Evolutionary conservation across 2,113 vertebrate species (phyloP).

Genomic region (Orycteropus afer): DNA sequence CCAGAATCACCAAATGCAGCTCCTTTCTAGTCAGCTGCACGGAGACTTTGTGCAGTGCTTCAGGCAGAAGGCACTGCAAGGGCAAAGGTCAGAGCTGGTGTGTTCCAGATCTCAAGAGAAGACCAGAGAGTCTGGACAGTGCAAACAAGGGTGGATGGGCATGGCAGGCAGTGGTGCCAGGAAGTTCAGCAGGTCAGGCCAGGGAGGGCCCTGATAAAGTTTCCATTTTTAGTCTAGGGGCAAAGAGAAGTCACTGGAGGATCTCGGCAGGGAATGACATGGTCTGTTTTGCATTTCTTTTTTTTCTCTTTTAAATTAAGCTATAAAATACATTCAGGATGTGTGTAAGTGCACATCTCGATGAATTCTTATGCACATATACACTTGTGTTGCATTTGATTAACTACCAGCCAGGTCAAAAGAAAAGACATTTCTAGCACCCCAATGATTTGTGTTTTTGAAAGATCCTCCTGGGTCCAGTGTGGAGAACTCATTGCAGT

Average conservation of each 20-base stretch:
- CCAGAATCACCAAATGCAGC: no score
- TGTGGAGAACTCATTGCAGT: accelerated
- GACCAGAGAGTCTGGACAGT: not conserved
- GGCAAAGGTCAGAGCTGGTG: not conserved
- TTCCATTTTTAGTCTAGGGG: not conserved
- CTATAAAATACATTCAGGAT: not conserved
- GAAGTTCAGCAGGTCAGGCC: not conserved
- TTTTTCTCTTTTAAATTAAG: not conserved
- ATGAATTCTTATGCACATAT: not conserved
- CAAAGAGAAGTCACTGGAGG: not conserved
- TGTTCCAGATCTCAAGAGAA: not conserved
- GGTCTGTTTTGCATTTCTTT: not conserved
- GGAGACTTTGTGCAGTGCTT: not conserved
- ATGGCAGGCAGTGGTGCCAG: not conserved
- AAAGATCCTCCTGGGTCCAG: not conserved
- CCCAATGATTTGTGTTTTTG: not conserved
- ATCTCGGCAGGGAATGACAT: not conserved
- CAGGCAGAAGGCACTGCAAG: not conserved
- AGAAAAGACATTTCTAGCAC: not conserved
- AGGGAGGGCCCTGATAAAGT: accelerated
- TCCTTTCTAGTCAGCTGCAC: no score
- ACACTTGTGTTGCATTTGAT: not conserved
- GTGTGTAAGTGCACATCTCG: not conserved
- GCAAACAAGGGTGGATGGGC: not conserved
- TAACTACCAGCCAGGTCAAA: not conserved